A percentile compares a stretch with the other conserved stretches of the same genome.
phyloP scores from a whole-genome alignment of 2,888 invertebrate species.

The Girardia tigrina region DNA sequence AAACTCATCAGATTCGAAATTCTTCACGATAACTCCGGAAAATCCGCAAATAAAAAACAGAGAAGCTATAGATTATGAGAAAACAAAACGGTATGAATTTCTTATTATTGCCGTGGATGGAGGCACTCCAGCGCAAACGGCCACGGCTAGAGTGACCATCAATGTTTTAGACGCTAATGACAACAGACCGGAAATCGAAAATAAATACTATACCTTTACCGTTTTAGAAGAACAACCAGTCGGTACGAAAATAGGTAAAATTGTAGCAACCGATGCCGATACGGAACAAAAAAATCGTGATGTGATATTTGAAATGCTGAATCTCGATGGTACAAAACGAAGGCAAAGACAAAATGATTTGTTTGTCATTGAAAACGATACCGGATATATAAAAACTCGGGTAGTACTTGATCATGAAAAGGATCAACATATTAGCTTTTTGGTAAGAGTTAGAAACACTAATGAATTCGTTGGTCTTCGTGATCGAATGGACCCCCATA shows the following conservation, averaged over 20 bases:
- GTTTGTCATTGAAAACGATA: slow-evolving; percentile 11
- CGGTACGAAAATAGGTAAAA: not conserved
- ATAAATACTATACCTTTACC: not conserved
- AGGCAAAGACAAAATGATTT: not conserved
- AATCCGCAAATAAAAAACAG: not conserved
- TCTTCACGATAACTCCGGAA: not conserved
- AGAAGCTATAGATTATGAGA: slow-evolving; percentile 4
- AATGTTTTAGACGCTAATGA: slow-evolving; percentile 14
- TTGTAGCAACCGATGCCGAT: not conserved
- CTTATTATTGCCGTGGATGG: not conserved
- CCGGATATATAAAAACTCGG: not conserved
- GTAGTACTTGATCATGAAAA: slow-evolving; percentile 21
- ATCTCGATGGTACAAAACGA: not conserved
- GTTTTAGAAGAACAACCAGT: slow-evolving; percentile 8
- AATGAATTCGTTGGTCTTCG: not conserved
- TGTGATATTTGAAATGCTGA: slow-evolving; percentile 1
- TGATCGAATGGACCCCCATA: not conserved
- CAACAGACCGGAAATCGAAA: slow-evolving; percentile 5
- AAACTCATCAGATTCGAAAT: not conserved
- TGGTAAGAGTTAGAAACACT: not conserved
- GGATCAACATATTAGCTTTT: not conserved
- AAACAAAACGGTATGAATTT: not conserved
- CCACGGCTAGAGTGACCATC: not conserved
- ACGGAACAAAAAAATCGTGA: not conserved
- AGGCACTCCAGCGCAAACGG: not conserved